Evolutionary conservation across 2,113 vertebrate genomes (phyloP), one percentile per base, ranked within the genome.

Genomic region (Microtus pennsylvanicus): DNA sequence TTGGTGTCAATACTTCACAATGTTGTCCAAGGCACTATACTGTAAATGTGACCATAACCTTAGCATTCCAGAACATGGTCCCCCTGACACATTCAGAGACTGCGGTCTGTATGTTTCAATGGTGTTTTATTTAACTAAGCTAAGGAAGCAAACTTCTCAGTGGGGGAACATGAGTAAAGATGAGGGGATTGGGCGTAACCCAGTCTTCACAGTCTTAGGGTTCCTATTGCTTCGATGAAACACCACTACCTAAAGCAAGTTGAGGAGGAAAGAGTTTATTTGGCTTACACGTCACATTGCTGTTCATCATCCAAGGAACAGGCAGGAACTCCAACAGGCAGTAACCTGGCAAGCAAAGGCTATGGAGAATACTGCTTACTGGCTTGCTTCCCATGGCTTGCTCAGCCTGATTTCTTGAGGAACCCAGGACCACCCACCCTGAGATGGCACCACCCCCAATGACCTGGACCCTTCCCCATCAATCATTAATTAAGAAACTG

Each of bases 91-190:
- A 38, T 63, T 82, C 63, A 85, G 38, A 42, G 70, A 80, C 38
- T 45, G 17, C 26, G 38, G 22, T 63, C 89, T 89, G 6, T 19
- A 89, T 28, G 55, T 52, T 26, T 38, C 14, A 22, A 30, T 69
- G 80, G 63, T 63, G 82, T 90, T 78, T 94, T 92, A 35, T 45
- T 83, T 61, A 87, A 55, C 17, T 52, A 24, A 87, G 17, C 88
- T 22, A 22, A 92, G 78, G 55, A 89, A 70, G 28, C 91, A 93
- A 83, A 83, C 28, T 92, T 63, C 35, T 83, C 47, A 50, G 52
- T 24, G 63, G 35, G 38, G 74, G 67, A 95, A 65, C 58, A 14
- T 70, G 76, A 61, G 26, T 10, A 76, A 88, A 10, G 88, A 55
- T 26, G 61, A 72, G 24, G 81, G 47, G 2, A 55, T 2, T 45